Base-by-base conservation (phyloP, 2,888 invertebrate genomes). In the Magallana nippona region DNA sequence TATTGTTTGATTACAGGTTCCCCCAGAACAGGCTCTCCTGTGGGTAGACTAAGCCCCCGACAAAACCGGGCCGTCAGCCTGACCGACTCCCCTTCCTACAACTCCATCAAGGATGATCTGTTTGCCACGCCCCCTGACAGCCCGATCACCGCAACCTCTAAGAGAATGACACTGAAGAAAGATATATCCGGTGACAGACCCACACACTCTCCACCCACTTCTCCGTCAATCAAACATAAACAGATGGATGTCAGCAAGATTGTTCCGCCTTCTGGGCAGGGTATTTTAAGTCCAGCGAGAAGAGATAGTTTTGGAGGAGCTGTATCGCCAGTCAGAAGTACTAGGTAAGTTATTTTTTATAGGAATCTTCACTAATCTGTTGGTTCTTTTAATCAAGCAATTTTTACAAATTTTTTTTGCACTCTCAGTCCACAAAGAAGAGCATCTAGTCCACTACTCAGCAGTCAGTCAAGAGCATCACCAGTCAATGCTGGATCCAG, bases 81-180 rank as follows among this genome's bases (percentile, higher is more conserved):
- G n/a, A 86, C 88, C 1, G 89, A 88, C 55, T 88, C 89, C 0
- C 88, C 89, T 5, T 90, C 91, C 22, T 88, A 88, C 63, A 85
- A 88, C 44, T 87, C 88, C 2, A 71, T 87, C 27, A 89, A 89
- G 77, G 89, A 90, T 55, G 91, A 91, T 62, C 87, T 87, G 10
- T 92, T 87, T 85, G 89, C 90, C 62, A 92, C 92, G 11, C 92
- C 92, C 82, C 92, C 92, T 13, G 89, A 90, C 63, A 92, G 91
- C 79, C 92, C 92, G 44, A 79, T 86, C 56, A 82, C 78, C 22
- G 81, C 79, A 55, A 55, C 19, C 17, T 58, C 60, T 79, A 27
- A 63, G 58, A 78, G 88, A 85, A 90, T 90, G n/a, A 88, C 88
- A 58, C 87, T 92, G 55, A 88, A 88, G 84, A 92, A 91, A 80